These are phyloP conservation scores for Drosophila kanekoi DNA, from an alignment of 2,888 invertebrate genomes.

Conservation along the genomic window DNA sequence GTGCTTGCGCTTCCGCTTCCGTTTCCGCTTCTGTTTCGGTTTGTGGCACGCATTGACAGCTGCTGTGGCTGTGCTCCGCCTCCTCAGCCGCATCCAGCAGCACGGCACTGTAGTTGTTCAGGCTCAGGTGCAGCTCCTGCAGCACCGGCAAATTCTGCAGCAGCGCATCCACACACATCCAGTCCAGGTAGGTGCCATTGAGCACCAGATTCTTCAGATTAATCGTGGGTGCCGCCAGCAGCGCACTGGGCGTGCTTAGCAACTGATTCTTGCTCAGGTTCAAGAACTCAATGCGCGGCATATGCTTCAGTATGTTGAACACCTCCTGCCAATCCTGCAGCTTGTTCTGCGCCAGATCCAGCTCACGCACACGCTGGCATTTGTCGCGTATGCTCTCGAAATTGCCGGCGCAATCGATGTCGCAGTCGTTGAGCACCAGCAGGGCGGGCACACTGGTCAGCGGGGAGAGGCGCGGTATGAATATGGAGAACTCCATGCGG, in stretches of 20 bases:
- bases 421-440: conserved; percentile 95
- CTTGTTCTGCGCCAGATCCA: conserved; percentile 97
- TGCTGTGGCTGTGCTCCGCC: conserved; percentile 20
- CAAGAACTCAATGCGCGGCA: conserved; percentile 95
- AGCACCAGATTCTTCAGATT: conserved; percentile 92
- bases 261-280: conserved; percentile 96
- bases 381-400: conserved; percentile 92
- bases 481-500: conserved; percentile 90
- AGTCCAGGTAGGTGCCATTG: conserved; percentile 94
- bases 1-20: conserved; percentile 9
- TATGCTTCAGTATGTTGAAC: conserved; percentile 93
- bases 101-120: conserved; percentile 94
- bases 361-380: conserved; percentile 95
- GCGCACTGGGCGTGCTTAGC: conserved; percentile 88
- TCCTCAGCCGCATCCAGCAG: conserved; percentile 86
- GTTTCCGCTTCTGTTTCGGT: conserved; percentile 3
- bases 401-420: conserved; percentile 95
- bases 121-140: conserved; percentile 96
- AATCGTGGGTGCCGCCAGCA: conserved; percentile 84
- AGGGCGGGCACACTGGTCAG: conserved; percentile 91
- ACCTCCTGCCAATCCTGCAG: conserved; percentile 96
- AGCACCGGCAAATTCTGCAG: conserved; percentile 91
- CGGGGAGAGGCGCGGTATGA: conserved; percentile 93
- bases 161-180: conserved; percentile 92
- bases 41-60: conserved; percentile 48